Evolutionary conservation across 2,888 invertebrate species (phyloP).

Genomic region (Pollenia amentaria): DNA sequence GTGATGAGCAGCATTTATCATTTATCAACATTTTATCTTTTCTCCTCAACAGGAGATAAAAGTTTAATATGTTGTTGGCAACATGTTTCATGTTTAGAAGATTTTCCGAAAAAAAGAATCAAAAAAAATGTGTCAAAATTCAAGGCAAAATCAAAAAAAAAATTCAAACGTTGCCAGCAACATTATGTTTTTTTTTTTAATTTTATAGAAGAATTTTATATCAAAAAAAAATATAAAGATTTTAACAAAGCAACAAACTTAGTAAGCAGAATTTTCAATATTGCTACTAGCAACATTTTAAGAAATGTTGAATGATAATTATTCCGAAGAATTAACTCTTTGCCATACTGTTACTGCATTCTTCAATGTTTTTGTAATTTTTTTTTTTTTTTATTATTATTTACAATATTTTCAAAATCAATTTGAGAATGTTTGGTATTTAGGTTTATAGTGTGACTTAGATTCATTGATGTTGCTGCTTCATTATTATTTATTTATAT

Average conservation of each 20-base stretch:
- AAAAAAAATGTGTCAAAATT: too few relatives aligned
- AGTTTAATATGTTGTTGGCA: too few relatives aligned
- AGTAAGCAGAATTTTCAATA: too few relatives aligned
- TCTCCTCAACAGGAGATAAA: too few relatives aligned
- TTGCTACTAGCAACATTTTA: background rate
- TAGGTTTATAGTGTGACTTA: slow-evolving; percentile 72
- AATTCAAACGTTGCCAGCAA: background rate
- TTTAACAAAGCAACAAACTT: too few relatives aligned
- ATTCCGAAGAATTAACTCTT: slow-evolving; percentile 9
- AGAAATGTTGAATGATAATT: background rate
- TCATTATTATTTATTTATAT: slow-evolving; percentile 45
- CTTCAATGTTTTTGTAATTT: slow-evolving; percentile 33
- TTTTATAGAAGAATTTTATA: too few relatives aligned
- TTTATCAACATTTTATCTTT: too few relatives aligned
- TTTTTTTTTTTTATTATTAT: slow-evolving; percentile 15
- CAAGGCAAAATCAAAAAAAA: too few relatives aligned
- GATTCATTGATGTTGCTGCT: slow-evolving; percentile 54
- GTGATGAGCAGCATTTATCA: too few relatives aligned
- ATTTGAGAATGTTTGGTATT: slow-evolving; percentile 71
- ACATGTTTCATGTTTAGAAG: too few relatives aligned
- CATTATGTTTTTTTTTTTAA: background rate
- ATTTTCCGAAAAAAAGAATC: too few relatives aligned
- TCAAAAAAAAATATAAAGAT: too few relatives aligned
- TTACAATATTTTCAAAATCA: slow-evolving; percentile 65
- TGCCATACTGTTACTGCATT: slow-evolving; percentile 32